Base-by-base conservation (phyloP, 2,888 invertebrate species). In the Stenchaetothrips biformis region DNA sequence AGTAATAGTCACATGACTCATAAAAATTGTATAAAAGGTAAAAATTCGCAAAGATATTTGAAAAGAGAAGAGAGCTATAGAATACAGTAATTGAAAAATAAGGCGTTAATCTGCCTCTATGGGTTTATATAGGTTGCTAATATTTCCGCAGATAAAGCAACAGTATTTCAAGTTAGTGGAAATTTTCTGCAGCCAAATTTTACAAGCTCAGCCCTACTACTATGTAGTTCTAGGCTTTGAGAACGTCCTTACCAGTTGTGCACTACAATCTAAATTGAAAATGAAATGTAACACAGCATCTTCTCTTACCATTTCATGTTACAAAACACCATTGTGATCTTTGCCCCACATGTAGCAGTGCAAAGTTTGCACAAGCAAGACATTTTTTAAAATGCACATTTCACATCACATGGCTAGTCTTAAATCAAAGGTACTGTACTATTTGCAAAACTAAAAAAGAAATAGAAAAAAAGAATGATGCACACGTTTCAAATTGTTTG, bases 1-100 rank as follows among this genome's bases (percentile, higher is more conserved):
- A 18, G 59, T 59, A 59, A 74, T 25, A 2, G 25, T 25, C 67
- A 25, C 25, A 25, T 25, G 21, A 25, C 25, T 21, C 25, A 21
- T 74, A 74, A 74, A 74, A 74, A 74, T 74, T 21, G 67, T 74
- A 74, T 74, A 74, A 74, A 74, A 74, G n/a, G 67, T 74, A 74
- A n/a, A 67, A 67, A 21, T 21, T 6, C 21, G 37, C 37, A 37
- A 37, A 37, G 37, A 37, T 37, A 37, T 37, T 37, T 37, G 37
- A 37, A 37, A 37, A 37, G 37, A 37, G 37, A 1, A 37, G 37
- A 37, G 59, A 59, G 18, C 59, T 13, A 59, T 18, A 59, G 59
- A 59, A 59, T 18, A 18, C 59, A 59, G 18, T 18, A 59, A 59
- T 59, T 18, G 16, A 18, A 59, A 9, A 13, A 7, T 37, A 37